Evolutionary conservation across 2,888 invertebrate species (phyloP).

Genomic region (Drosophila mercatorum): DNA sequence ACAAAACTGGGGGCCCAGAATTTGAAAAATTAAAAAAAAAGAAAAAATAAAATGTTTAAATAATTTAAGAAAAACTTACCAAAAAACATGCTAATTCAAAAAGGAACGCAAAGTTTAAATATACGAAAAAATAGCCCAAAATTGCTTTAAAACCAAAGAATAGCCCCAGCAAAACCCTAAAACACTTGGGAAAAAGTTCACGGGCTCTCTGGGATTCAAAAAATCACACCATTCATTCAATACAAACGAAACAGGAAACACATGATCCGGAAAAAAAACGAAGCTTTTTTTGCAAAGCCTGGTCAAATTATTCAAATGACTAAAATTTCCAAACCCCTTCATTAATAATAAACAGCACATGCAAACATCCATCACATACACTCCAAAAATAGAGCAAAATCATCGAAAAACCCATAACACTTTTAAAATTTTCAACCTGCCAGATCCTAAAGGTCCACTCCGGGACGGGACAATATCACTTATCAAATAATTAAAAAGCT

Average conservation of each 20-base stretch:
- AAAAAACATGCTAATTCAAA: not conserved
- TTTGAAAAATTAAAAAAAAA: slow-evolving; percentile 1
- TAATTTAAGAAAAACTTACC: not conserved
- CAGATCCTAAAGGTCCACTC: not conserved
- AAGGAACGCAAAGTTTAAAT: not conserved
- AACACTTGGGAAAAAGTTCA: not conserved
- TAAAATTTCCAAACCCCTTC: too few species aligned
- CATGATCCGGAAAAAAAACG: not conserved
- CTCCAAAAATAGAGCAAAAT: not conserved
- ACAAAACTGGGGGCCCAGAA: not conserved
- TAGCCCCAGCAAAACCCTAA: not conserved
- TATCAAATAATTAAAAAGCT: slow-evolving; percentile 1
- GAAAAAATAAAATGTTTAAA: not conserved
- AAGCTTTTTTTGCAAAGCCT: not conserved
- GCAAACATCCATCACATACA: not conserved
- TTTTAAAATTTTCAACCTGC: not conserved
- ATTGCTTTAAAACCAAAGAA: too few species aligned
- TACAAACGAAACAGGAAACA: not conserved
- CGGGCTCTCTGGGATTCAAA: not conserved
- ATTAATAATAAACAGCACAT: not conserved
- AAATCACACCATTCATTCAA: not conserved
- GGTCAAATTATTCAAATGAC: not conserved
- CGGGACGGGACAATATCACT: not conserved
- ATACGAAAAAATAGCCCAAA: not conserved
- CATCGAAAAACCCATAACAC: not conserved